A percentile compares a stretch with the other conserved stretches of the same genome.
These are phyloP conservation scores for Coregonus suidteri DNA, from an alignment of 2,797 vertebrate species.

Conservation along the genomic window DNA sequence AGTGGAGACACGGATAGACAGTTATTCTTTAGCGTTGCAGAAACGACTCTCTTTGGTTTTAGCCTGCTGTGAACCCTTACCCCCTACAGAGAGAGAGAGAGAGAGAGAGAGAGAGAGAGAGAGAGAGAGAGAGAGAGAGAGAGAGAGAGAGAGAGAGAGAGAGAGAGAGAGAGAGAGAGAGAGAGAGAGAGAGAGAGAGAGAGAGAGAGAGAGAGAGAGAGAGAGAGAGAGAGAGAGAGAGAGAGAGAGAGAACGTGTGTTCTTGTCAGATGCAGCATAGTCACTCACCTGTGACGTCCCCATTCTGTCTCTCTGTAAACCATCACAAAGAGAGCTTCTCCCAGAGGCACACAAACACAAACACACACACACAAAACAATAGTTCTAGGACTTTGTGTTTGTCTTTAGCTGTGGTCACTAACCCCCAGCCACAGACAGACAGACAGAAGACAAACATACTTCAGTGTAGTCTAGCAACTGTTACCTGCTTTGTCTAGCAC, in stretches of 20 bases:
- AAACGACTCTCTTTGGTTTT: slow-evolving; percentile 43
- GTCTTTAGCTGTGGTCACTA: background rate
- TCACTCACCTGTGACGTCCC: slow-evolving; percentile 77
- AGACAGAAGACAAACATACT: too few species aligned
- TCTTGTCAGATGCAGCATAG: slow-evolving; percentile 68
- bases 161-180: background rate
- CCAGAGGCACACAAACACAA: slow-evolving; percentile 45
- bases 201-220: background rate
- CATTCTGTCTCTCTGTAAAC: slow-evolving; percentile 74
- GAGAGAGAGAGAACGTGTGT: slow-evolving; percentile 13
- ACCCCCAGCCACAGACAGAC: background rate
- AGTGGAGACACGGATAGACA: background rate
- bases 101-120: background rate
- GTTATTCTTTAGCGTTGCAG: slow-evolving; percentile 65
- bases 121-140: background rate
- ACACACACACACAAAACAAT: background rate
- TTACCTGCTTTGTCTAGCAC: too few species aligned
- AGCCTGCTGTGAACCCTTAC: slow-evolving; percentile 45
- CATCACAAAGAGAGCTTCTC: slow-evolving; percentile 62
- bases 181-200: background rate
- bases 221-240: background rate
- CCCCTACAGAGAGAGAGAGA: background rate
- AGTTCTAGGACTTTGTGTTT: too few species aligned
- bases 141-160: background rate
- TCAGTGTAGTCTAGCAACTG: too few species aligned